Percentiles rank a stretch among this genome's conserved stretches.
Conservation (phyloP, 2,797 vertebrate genomes). For the Ctenochaetus hawaiiensis region DNA sequence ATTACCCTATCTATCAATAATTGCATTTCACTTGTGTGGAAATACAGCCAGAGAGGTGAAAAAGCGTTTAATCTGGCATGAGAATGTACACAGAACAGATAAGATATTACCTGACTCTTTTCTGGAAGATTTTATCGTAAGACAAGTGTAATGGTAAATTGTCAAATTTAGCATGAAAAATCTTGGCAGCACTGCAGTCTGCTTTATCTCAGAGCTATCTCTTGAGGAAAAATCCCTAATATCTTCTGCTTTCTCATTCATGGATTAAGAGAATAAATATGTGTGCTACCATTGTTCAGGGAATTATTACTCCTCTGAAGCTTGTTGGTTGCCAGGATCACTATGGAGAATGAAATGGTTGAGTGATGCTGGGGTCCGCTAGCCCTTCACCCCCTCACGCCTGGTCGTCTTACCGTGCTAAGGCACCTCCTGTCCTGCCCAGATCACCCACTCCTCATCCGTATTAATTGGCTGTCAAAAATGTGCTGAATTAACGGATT, state of each 20-base stretch:
- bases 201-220: neutral
- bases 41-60: neutral
- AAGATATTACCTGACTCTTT: neutral
- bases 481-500: slow-evolving; percentile 93
- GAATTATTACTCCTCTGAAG: slow-evolving; percentile 23
- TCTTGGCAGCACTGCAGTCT: slow-evolving; percentile 28
- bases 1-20: neutral
- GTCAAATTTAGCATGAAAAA: slow-evolving; percentile 56
- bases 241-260: slow-evolving; percentile 8
- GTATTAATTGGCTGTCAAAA: slow-evolving; percentile 97
- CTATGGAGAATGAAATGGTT: slow-evolving; percentile 52
- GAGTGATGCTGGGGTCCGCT: slow-evolving; percentile 62
- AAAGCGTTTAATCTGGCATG: neutral
- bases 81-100: neutral
- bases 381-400: slow-evolving; percentile 66
- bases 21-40: neutral
- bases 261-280: slow-evolving; percentile 51
- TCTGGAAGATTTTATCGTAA: slow-evolving; percentile 22
- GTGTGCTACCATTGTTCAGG: slow-evolving; percentile 18
- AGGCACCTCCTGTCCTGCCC: slow-evolving; percentile 75
- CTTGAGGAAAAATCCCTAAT: slow-evolving; percentile 24
- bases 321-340: slow-evolving; percentile 59
- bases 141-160: slow-evolving; percentile 50
- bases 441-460: slow-evolving; percentile 86
- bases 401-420: slow-evolving; percentile 67